Evolutionary conservation across 2,113 vertebrate species (phyloP).

Genomic region (Myxocyprinus asiaticus): DNA sequence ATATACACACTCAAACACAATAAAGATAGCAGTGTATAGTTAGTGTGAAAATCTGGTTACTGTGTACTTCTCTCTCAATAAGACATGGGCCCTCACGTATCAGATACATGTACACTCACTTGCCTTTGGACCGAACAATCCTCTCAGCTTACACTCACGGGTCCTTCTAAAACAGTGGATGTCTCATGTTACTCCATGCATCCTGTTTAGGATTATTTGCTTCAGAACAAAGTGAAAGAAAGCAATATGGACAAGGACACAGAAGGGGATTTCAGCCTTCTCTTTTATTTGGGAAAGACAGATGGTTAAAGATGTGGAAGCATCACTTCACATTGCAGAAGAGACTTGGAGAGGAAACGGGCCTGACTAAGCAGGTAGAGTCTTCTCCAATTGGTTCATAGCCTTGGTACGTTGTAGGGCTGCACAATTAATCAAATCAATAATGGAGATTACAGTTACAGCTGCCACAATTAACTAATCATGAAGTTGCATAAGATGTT

Average conservation of each 20-base stretch:
- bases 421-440: no score
- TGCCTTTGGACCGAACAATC: slow-evolving; percentile 5
- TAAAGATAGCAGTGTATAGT: background rate
- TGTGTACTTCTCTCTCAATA: slow-evolving; percentile 5
- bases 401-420: background rate
- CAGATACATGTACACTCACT: background rate
- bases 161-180: slow-evolving; percentile 23
- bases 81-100: slow-evolving; percentile 26
- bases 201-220: slow-evolving; percentile 38
- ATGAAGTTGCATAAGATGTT: no score
- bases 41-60: slow-evolving; percentile 9
- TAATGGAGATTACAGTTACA: no score
- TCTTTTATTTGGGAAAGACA: background rate
- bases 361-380: slow-evolving; percentile 32
- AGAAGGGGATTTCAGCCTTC: background rate
- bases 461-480: no score
- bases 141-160: slow-evolving; percentile 33
- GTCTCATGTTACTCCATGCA: slow-evolving; percentile 56
- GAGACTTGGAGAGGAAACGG: slow-evolving; percentile 30
- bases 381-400: slow-evolving; percentile 13
- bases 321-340: slow-evolving; percentile 46
- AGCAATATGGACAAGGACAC: background rate
- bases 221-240: background rate
- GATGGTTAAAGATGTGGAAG: slow-evolving; percentile 35
- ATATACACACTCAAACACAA: background rate